A percentile compares a stretch with the other conserved stretches of the same genome.
These are phyloP conservation scores for Mechanitis messenoides DNA, from an alignment of 2,888 invertebrate species.

Conservation along the genomic window DNA sequence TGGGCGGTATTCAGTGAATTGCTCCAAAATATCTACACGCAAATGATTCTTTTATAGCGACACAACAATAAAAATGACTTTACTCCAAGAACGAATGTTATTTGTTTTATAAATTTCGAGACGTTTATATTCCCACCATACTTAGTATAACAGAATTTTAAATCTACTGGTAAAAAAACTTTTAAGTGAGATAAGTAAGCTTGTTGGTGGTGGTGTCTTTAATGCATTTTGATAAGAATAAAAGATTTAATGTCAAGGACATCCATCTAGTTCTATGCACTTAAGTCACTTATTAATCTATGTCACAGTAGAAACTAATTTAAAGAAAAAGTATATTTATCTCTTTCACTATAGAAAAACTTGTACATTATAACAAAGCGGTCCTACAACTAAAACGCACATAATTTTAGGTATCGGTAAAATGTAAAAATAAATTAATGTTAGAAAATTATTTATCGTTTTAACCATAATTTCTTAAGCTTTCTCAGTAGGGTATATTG, in stretches of 20 bases:
- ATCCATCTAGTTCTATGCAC: constrained; percentile 44
- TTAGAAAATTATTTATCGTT: no score
- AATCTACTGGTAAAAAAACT: no score
- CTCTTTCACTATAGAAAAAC: not conserved
- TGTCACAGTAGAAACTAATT: no score
- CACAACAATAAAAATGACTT: constrained; percentile 70
- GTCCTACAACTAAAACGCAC: no score
- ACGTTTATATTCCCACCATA: no score
- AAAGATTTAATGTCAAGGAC: constrained; percentile 9
- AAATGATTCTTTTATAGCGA: constrained; percentile 63
- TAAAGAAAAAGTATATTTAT: not conserved
- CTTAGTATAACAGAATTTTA: no score
- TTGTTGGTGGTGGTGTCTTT: constrained; percentile 44
- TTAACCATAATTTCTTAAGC: no score
- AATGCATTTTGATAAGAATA: constrained; percentile 36
- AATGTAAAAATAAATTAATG: no score
- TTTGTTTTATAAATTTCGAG: constrained; percentile 16
- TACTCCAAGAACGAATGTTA: constrained; percentile 50
- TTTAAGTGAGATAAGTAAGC: constrained; percentile 8
- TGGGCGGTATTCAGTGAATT: constrained; percentile 58
- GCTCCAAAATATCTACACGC: constrained; percentile 62
- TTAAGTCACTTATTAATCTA: constrained; percentile 20
- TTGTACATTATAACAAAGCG: no score
- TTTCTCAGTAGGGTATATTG: no score
- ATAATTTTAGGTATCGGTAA: no score